These are phyloP conservation scores for Steinernema hermaphroditum DNA, from an alignment of 2,888 invertebrate species.

Conservation along the genomic window DNA sequence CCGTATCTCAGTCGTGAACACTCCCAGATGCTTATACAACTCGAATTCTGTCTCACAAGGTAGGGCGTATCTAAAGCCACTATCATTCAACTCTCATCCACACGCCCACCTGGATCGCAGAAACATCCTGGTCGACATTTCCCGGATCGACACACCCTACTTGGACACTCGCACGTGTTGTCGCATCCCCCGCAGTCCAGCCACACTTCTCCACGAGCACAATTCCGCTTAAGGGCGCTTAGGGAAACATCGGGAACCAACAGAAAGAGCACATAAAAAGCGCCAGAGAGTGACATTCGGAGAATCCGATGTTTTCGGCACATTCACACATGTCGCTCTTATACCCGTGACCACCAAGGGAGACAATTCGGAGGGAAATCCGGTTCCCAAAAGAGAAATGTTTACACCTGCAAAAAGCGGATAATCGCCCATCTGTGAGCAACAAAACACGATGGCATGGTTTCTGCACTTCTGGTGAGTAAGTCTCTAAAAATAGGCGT, in stretches of 20 bases:
- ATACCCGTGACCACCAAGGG: too few relatives aligned
- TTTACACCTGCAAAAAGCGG: background rate
- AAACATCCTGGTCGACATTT: background rate
- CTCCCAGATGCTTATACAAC: background rate
- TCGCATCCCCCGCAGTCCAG: constrained; percentile 3
- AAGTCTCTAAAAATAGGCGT: background rate
- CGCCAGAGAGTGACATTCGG: background rate
- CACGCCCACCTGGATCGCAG: background rate
- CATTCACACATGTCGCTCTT: background rate
- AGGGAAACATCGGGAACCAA: background rate
- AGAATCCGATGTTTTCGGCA: background rate
- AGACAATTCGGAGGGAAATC: background rate
- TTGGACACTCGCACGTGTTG: constrained; percentile 17
- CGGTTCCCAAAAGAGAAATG: background rate
- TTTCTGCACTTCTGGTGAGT: background rate
- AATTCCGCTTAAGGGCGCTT: background rate
- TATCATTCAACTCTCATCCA: background rate
- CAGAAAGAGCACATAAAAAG: background rate
- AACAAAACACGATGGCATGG: background rate
- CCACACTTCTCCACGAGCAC: background rate
- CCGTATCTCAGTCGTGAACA: background rate
- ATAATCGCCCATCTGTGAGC: constrained; percentile 9
- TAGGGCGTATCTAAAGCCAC: background rate
- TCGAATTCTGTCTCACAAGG: background rate
- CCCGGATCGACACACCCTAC: background rate